Conservation (phyloP, 2,113 vertebrate genomes). For the Phylloscopus trochilus region DNA sequence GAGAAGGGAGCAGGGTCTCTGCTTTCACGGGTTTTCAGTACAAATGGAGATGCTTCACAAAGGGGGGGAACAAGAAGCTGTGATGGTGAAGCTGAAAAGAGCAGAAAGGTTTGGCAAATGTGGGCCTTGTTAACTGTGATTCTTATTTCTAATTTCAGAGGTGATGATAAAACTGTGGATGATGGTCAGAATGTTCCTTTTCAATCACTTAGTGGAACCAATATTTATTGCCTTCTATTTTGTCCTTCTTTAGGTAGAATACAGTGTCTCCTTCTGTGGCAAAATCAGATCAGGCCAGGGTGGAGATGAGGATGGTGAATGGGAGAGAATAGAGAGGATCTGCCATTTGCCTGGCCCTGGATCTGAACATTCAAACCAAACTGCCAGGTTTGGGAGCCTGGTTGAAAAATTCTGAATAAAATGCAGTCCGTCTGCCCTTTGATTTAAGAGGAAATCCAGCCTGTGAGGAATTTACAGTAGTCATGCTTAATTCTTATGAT, state of each 20-base stretch:
- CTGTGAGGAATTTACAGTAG: neutral
- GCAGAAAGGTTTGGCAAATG: neutral
- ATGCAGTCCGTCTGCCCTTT: neutral
- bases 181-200: neutral
- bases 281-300: neutral
- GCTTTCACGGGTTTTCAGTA: neutral
- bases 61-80: neutral
- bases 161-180: neutral
- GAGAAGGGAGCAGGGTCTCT: conserved; percentile 9
- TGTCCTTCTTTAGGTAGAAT: neutral
- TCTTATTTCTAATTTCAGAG: neutral
- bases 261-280: neutral
- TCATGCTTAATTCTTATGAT: neutral
- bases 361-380: neutral
- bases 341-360: neutral
- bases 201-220: neutral
- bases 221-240: neutral
- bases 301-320: neutral
- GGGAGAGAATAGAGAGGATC: neutral
- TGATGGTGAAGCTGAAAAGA: neutral
- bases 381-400: neutral
- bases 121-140: neutral
- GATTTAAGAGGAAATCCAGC: neutral
- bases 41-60: neutral
- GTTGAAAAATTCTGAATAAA: neutral